Evolutionary conservation across 2,888 invertebrate species (phyloP), one percentile per base, ranked within the genome.

Genomic region (Drosophila bunnanda): DNA sequence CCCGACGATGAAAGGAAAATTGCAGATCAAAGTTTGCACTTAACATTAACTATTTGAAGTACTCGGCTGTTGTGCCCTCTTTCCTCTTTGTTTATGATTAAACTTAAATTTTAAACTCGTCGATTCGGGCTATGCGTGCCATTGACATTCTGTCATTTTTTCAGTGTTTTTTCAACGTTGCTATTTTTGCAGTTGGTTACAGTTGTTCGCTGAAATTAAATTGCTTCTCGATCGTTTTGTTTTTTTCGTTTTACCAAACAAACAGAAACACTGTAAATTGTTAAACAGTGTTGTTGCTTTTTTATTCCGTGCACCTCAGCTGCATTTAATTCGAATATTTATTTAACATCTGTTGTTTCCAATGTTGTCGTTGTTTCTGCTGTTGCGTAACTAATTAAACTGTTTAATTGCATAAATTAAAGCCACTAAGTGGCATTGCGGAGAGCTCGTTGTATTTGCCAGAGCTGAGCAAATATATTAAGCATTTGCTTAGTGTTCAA

Each of bases 341-440:
- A 67, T 58, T 65, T 59, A 75, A 41, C 82, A 77, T 68, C 77
- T 88, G 85, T 48, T 59, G 82, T 71, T 78, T 17, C 20, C 62
- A n/a, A n/a, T 46, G 53, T 65, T 69, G 36, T 20, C 38, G 55
- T 32, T 60, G 15, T 54, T 38, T 57, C 48, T 58, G 57, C 34
- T 43, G 53, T 41, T 41, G 68, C 76, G 80, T 66, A 69, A 80
- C 71, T 76, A 83, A 87, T 80, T 76, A 74, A 86, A 76, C 78
- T 30, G 28, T 59, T 73, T 77, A 76, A 81, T 75, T 71, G 82
- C 77, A 82, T 81, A 82, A 67, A 84, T 79, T 84, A 76, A 84
- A 84, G 70, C 59, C 28, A 41, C 55, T 34, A 55, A 50, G 32
- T 57, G 57, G 22, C 34, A 54, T 10, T 55, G 46, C 8, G 17